Percentiles rank a stretch among this genome's conserved stretches.
Evolutionary conservation across 2,113 vertebrate species (phyloP).

Genomic region (Rhinichthys klamathensis): DNA sequence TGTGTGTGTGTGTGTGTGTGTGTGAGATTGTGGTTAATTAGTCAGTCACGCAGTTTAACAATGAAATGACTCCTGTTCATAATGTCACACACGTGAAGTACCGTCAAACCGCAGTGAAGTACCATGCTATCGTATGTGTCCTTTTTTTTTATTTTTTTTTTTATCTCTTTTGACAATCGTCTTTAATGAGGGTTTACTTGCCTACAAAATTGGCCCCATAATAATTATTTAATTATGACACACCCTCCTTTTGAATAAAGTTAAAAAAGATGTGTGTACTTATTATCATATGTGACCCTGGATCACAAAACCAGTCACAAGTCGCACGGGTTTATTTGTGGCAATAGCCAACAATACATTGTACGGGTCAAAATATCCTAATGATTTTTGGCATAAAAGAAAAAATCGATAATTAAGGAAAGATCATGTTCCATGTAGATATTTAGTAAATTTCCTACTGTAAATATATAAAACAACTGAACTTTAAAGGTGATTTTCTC

Average conservation of each 20-base stretch:
- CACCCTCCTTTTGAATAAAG: background rate
- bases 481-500: too few relatives aligned
- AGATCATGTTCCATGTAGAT: too few relatives aligned
- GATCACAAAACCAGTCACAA: too few relatives aligned
- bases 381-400: too few relatives aligned
- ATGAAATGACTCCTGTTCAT: constrained; percentile 38
- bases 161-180: background rate
- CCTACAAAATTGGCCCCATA: background rate
- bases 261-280: background rate
- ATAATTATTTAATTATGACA: background rate
- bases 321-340: too few relatives aligned
- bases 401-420: too few relatives aligned
- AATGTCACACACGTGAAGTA: background rate
- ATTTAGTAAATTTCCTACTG: too few relatives aligned
- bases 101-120: too few relatives aligned
- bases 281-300: too few relatives aligned
- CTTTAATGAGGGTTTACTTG: background rate
- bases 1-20: background rate
- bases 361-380: too few relatives aligned
- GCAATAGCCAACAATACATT: too few relatives aligned
- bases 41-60: constrained; percentile 60
- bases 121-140: background rate
- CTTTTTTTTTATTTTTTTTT: background rate
- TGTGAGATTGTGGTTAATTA: constrained; percentile 1
- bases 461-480: too few relatives aligned